Percentiles rank a stretch among this genome's conserved stretches.
Conservation (phyloP, 2,113 vertebrate species). For the Pionites leucogaster region DNA sequence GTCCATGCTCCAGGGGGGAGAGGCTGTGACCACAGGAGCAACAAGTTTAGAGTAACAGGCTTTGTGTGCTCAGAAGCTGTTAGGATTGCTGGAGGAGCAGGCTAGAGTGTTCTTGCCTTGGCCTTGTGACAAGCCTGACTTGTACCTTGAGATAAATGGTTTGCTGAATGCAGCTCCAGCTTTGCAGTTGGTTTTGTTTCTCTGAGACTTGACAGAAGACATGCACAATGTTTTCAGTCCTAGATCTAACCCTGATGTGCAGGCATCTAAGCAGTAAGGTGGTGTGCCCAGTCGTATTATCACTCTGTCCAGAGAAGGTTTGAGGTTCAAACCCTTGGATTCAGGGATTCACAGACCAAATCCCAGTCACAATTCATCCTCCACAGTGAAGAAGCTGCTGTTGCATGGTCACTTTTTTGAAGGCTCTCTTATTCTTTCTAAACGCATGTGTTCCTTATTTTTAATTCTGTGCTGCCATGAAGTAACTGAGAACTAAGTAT, state of each 20-base stretch:
- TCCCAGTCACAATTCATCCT: neutral
- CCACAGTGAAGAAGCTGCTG: neutral
- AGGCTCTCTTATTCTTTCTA: neutral
- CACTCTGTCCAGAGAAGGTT: neutral
- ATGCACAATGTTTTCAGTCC: neutral
- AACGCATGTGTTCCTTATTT: neutral
- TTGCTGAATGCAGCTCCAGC: neutral
- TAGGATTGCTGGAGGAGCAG: neutral
- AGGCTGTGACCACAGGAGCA: neutral
- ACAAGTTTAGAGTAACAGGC: neutral
- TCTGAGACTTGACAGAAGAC: neutral
- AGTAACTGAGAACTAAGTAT: neutral
- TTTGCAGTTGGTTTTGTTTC: neutral
- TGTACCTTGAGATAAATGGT: accelerated
- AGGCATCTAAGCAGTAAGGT: neutral
- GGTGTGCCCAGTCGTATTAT: accelerated
- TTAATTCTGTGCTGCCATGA: neutral
- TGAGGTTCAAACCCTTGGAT: neutral
- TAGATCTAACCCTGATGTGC: neutral
- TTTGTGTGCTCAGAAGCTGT: neutral
- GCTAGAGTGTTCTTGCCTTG: neutral
- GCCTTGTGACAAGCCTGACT: neutral
- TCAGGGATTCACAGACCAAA: neutral
- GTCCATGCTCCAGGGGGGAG: neutral
- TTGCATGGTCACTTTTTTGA: neutral